A percentile compares a stretch with the other conserved stretches of the same genome.
Conservation (phyloP, 2,888 invertebrate species). For the Andrena marginata region DNA sequence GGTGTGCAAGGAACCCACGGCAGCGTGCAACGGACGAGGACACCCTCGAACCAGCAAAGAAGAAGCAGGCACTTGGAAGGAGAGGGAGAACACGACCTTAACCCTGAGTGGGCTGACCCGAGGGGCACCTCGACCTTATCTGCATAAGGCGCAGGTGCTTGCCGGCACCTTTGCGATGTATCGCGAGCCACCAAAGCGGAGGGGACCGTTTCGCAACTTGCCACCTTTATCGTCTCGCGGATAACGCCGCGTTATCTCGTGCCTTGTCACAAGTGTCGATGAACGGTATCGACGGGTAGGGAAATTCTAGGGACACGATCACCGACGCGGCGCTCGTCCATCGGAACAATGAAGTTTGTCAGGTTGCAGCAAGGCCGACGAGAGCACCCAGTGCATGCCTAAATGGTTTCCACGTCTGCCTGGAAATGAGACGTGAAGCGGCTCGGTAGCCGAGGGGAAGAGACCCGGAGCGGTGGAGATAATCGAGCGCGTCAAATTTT, state of each 20-base stretch:
- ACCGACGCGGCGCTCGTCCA: no score
- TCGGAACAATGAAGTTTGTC: no score
- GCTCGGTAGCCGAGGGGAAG: constrained; percentile 29
- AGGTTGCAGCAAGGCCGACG: no score
- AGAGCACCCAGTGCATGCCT: no score
- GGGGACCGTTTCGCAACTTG: constrained; percentile 52
- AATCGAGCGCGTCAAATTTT: constrained; percentile 78
- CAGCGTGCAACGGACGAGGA: constrained; percentile 48
- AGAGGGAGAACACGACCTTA: constrained; percentile 65
- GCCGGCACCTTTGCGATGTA: constrained; percentile 79
- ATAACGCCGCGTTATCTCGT: constrained; percentile 26
- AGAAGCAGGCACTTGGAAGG: constrained; percentile 22
- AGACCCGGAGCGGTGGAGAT: constrained; percentile 57
- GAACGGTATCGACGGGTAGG: neutral
- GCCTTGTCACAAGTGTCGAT: neutral
- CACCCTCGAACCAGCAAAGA: constrained; percentile 22
- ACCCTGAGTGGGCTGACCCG: constrained; percentile 73
- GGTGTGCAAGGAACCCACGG: constrained; percentile 66
- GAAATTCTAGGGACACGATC: no score
- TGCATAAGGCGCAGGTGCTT: constrained; percentile 83
- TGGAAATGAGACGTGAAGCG: constrained; percentile 55
- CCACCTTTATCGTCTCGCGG: constrained; percentile 21
- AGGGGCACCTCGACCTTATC: constrained; percentile 80
- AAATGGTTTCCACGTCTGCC: neutral
- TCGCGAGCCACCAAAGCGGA: constrained; percentile 11